Evolutionary conservation across 2,797 vertebrate genomes (phyloP).

Genomic region (Parotocinclus haroldoi): DNA sequence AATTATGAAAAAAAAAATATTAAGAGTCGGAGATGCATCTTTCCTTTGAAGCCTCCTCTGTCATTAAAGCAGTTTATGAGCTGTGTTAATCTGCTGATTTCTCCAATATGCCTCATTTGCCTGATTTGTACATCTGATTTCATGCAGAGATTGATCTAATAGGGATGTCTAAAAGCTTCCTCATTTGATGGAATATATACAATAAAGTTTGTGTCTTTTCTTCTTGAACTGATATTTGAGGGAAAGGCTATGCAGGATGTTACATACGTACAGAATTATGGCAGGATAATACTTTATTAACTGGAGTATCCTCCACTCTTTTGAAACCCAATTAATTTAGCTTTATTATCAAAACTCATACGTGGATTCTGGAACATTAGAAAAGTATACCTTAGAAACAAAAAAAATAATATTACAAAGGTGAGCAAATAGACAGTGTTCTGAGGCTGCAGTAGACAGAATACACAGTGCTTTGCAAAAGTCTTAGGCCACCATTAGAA

Average conservation of each 20-base stretch:
- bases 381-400: conserved; percentile 34
- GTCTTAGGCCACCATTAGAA: too few species aligned
- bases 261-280: conserved; percentile 36
- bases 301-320: conserved; percentile 60
- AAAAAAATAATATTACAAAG: too few species aligned
- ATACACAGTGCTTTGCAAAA: too few species aligned
- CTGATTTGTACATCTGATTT: conserved; percentile 75
- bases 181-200: conserved; percentile 70
- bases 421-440: too few species aligned
- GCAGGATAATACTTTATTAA: conserved; percentile 55
- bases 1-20: conserved; percentile 61
- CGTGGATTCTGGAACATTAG: conserved; percentile 41
- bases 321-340: conserved; percentile 47
- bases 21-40: conserved; percentile 66
- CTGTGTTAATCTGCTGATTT: conserved; percentile 79
- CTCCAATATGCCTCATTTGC: conserved; percentile 79
- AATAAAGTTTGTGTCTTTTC: conserved; percentile 58
- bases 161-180: conserved; percentile 67
- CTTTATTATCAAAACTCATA: conserved; percentile 60
- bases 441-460: too few species aligned
- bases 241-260: conserved; percentile 34
- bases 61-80: conserved; percentile 81
- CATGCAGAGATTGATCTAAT: conserved; percentile 74
- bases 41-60: conserved; percentile 70
- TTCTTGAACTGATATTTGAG: conserved; percentile 41